Evolutionary conservation across 1,140 invertebrate genomes (phyloP), one percentile per base, ranked within the genome.

Genomic region (Temnothorax curvispinosus): DNA sequence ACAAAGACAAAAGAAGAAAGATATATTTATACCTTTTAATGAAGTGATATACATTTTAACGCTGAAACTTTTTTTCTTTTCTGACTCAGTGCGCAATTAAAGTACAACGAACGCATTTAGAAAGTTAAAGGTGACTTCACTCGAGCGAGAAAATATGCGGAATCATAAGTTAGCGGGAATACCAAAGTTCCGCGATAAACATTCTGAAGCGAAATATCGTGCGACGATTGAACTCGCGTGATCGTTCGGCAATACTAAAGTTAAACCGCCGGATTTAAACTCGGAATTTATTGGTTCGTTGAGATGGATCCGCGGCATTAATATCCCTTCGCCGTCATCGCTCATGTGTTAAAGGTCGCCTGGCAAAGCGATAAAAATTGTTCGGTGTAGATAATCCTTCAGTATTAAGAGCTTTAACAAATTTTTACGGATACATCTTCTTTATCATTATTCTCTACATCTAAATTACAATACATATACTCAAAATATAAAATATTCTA

Each of bases 231-330:
- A 84, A 84, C 69, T 84, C 54, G 69, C 18, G 67, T 54, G 69
- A 84, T 84, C 52, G 80, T 60, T 84, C 27, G 27, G 27, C 52
- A 81, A 47, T 38, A 47, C 54, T 74, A 50, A 74, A 74, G 80
- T 84, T 84, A 50, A 84, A 84, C 54, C 27, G 32, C 32, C 44
- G 69, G 41, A 84, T 84, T 84, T 84, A 60, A 82, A 84, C 54
- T 74, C 54, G 44, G 56, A 75, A 84, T 84, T 84, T 81, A 81
- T 71, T 81, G 65, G 78, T 81, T 75, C 52, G 69, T 84, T 75
- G 80, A 71, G 21, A 81, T 38, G 65, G 6, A 74, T 56, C 58
- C 18, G 41, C 27, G 41, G 21, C 69, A 75, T 84, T 84, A 84
- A 84, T 75, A 84, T 74, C 54, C 21, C 13, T 84, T 60, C 41